Evolutionary conservation across 1,140 invertebrate genomes (phyloP).

Genomic region (Trypoxylus dichotomus): DNA sequence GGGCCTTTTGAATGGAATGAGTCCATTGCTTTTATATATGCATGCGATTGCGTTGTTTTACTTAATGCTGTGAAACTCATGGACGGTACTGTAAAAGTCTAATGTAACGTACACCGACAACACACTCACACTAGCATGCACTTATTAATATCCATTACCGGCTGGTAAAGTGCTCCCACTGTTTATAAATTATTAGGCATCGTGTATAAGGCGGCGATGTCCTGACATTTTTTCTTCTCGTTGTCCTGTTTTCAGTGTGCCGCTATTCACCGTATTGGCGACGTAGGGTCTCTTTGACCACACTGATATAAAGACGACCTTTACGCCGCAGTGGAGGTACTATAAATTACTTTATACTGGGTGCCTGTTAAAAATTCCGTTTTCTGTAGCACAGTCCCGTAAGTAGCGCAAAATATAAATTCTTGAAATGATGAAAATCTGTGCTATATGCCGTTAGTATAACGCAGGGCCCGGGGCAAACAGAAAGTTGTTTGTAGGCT

Average conservation of each 20-base stretch:
- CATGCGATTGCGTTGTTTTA: too few species aligned
- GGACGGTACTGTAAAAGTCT: not conserved
- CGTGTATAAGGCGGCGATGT: constrained; percentile 4
- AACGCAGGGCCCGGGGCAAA: too few species aligned
- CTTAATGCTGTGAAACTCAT: not conserved
- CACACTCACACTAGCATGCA: not conserved
- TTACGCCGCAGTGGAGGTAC: not conserved
- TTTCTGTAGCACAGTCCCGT: not conserved
- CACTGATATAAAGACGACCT: not conserved
- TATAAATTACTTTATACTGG: not conserved
- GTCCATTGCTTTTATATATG: too few species aligned
- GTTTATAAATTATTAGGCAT: constrained; percentile 18
- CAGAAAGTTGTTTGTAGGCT: too few species aligned
- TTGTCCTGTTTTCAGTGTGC: constrained; percentile 1
- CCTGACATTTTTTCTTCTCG: not conserved
- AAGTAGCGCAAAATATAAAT: not conserved
- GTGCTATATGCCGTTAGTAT: too few species aligned
- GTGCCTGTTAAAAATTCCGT: not conserved
- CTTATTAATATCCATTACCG: constrained; percentile 17
- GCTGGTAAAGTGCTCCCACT: constrained; percentile 17
- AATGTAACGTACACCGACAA: not conserved
- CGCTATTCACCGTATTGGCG: constrained; percentile 6
- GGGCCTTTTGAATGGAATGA: too few species aligned
- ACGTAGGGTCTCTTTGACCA: not conserved
- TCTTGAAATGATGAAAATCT: not conserved